phyloP scores from a whole-genome alignment of 2,113 vertebrate species.

The Tamias sibiricus region DNA sequence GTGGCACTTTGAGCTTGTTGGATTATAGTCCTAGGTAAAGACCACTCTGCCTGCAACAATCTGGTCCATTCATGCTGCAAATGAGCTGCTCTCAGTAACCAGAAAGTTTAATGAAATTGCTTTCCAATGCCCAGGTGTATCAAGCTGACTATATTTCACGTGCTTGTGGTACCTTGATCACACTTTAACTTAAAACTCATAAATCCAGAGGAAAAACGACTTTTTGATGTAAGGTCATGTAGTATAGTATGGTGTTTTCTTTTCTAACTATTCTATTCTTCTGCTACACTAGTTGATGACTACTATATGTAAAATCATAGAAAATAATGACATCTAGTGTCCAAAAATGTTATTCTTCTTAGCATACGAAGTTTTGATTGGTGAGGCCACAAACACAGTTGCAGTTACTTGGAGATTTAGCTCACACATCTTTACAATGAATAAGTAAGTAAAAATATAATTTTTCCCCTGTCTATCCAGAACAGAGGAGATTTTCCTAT shows the following conservation, averaged over 20 bases:
- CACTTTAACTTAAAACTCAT: background rate
- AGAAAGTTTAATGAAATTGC: background rate
- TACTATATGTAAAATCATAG: constrained; percentile 50
- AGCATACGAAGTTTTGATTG: background rate
- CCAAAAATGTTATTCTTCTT: constrained; percentile 42
- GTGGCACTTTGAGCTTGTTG: background rate
- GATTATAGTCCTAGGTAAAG: background rate
- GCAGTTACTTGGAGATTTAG: fast-evolving
- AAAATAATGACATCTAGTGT: constrained; percentile 82
- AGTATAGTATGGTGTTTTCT: background rate
- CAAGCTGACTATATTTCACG: background rate
- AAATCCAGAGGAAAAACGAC: background rate
- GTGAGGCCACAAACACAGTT: background rate
- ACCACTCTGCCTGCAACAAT: background rate
- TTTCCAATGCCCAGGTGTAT: background rate
- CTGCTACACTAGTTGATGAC: background rate
- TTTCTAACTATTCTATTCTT: background rate
- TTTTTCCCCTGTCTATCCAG: background rate
- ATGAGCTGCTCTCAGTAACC: background rate
- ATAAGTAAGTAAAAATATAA: background rate
- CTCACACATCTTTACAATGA: background rate
- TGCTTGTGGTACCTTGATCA: background rate
- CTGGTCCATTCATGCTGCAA: background rate
- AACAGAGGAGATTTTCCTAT: background rate
- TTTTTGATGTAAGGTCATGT: fast-evolving